Evolutionary conservation across 2,797 vertebrate genomes (phyloP).

Genomic region (Telmatherina bonti): DNA sequence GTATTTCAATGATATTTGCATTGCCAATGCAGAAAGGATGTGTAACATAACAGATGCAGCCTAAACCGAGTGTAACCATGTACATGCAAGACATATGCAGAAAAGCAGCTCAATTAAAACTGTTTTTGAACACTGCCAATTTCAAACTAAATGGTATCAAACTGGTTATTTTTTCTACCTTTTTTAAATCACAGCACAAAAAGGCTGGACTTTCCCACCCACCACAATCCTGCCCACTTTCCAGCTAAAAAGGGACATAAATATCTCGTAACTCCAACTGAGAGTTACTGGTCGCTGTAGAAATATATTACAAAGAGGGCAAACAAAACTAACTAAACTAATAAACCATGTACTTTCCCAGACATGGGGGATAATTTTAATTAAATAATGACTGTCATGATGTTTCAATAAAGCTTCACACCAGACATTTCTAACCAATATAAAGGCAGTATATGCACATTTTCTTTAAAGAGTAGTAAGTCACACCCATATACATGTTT

Average conservation of each 20-base stretch:
- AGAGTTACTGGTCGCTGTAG: not conserved
- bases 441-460: not conserved
- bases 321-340: not conserved
- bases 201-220: too few relatives aligned
- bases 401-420: slow-evolving; percentile 10
- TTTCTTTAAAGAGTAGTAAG: not conserved
- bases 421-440: not conserved
- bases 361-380: not conserved
- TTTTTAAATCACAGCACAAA: not conserved
- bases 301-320: not conserved
- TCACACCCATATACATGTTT: slow-evolving; percentile 1
- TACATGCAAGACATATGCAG: not conserved
- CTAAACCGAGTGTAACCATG: not conserved
- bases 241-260: not conserved
- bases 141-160: not conserved
- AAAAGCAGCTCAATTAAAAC: too few relatives aligned
- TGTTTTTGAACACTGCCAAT: too few relatives aligned
- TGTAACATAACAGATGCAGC: too few relatives aligned
- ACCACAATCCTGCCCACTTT: not conserved
- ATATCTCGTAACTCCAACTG: too few relatives aligned
- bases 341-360: not conserved
- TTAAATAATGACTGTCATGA: slow-evolving; percentile 9
- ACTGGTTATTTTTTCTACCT: not conserved
- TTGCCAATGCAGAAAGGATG: too few relatives aligned
- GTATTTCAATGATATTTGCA: too few relatives aligned